A percentile compares a stretch with the other conserved stretches of the same genome.
phyloP scores from a whole-genome alignment of 1,140 invertebrate species.

The Ectropis grisescens region DNA sequence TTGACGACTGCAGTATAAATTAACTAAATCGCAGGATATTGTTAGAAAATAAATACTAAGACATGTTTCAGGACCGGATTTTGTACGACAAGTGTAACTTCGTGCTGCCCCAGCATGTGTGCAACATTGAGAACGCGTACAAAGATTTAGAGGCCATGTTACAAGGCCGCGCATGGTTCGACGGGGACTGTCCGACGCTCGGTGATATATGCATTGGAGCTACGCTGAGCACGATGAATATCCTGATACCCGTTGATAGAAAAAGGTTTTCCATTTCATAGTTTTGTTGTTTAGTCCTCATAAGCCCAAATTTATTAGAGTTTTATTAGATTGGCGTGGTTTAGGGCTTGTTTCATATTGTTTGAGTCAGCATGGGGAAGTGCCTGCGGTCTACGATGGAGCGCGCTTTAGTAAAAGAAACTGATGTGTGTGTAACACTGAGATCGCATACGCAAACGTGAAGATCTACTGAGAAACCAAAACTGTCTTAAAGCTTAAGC shows the following conservation, averaged over 20 bases:
- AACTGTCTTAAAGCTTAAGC: too few relatives aligned
- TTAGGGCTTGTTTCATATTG: too few relatives aligned
- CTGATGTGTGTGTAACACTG: too few relatives aligned
- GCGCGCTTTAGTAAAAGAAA: too few relatives aligned
- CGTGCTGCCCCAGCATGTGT: slow-evolving; percentile 28
- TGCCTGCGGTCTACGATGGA: too few relatives aligned
- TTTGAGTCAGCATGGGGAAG: too few relatives aligned
- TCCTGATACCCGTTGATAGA: slow-evolving; percentile 32
- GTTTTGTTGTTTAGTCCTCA: neutral
- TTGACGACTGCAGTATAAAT: too few relatives aligned
- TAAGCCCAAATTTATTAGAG: neutral
- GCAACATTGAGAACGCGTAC: slow-evolving; percentile 40
- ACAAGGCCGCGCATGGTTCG: slow-evolving; percentile 36
- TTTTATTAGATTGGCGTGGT: slow-evolving; percentile 2
- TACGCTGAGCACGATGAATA: slow-evolving; percentile 32
- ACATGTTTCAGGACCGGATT: slow-evolving; percentile 35
- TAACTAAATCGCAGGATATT: too few relatives aligned
- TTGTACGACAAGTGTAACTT: slow-evolving; percentile 26
- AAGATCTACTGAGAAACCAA: too few relatives aligned
- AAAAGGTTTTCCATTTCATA: slow-evolving; percentile 11
- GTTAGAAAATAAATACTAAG: too few relatives aligned
- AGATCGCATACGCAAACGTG: too few relatives aligned
- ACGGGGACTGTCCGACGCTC: slow-evolving; percentile 36
- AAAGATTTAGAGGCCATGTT: slow-evolving; percentile 46
- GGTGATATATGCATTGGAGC: slow-evolving; percentile 34